Conservation (phyloP, 2,797 vertebrate species). For the Gobio occitaniae region DNA sequence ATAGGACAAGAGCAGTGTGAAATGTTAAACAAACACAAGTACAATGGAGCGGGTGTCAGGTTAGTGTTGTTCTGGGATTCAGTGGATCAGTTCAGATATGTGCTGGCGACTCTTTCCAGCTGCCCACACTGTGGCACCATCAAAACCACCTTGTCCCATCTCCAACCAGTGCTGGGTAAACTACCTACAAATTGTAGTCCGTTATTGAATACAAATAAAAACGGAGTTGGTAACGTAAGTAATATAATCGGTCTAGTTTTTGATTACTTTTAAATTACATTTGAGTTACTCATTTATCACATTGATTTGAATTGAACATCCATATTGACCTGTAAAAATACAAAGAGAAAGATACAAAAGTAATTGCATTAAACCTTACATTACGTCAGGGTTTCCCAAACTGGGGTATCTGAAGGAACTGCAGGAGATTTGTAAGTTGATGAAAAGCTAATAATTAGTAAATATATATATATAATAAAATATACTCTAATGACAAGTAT, state of each 20-base stretch:
- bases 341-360: background rate
- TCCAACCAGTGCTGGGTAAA: background rate
- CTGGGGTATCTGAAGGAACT: background rate
- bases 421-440: background rate
- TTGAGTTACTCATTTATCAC: background rate
- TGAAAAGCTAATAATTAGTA: background rate
- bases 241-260: background rate
- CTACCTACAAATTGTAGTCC: background rate
- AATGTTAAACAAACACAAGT: constrained; percentile 47
- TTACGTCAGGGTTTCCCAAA: background rate
- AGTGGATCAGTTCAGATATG: constrained; percentile 45
- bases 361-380: background rate
- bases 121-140: background rate
- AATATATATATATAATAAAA: background rate
- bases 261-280: background rate
- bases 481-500: background rate
- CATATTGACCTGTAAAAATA: background rate
- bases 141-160: background rate
- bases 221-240: background rate
- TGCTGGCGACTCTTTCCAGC: constrained; percentile 41
- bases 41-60: constrained; percentile 25
- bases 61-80: constrained; percentile 50
- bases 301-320: background rate
- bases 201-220: background rate
- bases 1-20: constrained; percentile 30